Evolutionary conservation across 2,113 vertebrate species (phyloP).

Genomic region (Neolamprologus ventralis): DNA sequence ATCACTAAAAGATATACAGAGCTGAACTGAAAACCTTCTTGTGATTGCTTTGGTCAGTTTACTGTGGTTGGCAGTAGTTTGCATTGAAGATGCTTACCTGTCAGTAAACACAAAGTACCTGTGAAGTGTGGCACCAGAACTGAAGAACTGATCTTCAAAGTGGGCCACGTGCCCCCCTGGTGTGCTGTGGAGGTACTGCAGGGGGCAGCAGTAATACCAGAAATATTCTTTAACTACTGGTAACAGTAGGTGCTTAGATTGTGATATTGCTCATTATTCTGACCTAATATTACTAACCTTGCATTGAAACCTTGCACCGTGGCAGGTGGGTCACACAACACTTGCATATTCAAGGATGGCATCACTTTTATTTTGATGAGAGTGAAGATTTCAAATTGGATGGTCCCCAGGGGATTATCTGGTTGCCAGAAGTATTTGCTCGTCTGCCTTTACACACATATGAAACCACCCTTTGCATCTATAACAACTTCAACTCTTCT

Average conservation of each 20-base stretch:
- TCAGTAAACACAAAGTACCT: not conserved
- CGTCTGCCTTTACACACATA: not conserved
- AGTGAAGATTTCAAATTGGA: not conserved
- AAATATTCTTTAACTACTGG: not conserved
- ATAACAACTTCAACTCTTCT: not conserved
- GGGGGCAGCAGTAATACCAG: not conserved
- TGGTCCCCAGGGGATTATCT: not conserved
- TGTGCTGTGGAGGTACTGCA: not conserved
- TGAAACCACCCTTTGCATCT: not conserved
- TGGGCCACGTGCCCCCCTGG: not conserved
- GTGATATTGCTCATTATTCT: not conserved
- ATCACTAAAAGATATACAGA: not conserved
- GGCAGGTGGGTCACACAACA: not conserved
- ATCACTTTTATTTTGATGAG: not conserved
- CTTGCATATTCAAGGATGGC: not conserved
- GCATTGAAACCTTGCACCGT: not conserved
- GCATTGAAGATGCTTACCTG: not conserved
- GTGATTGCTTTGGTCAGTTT: not conserved
- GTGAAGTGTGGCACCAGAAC: not conserved
- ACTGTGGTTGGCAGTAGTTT: not conserved
- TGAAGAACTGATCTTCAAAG: not conserved
- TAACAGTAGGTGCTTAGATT: not conserved
- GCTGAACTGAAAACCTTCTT: not conserved
- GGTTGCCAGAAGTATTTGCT: not conserved
- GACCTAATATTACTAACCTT: not conserved